Percentiles rank a stretch among this genome's conserved stretches.
phyloP scores from a whole-genome alignment of 2,888 invertebrate genomes.

The Ornithoptera priamus region DNA sequence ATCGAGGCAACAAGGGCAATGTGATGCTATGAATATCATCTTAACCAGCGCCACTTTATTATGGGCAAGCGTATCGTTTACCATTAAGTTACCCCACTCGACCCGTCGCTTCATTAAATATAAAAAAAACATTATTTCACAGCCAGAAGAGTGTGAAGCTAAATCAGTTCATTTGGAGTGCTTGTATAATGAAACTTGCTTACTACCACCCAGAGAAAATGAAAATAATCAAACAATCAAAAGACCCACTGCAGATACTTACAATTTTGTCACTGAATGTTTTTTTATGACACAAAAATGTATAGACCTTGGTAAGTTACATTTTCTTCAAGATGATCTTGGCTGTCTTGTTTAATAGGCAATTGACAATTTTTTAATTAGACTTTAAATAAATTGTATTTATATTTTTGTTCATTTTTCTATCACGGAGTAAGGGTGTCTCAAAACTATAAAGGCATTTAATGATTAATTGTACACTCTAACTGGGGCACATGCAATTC shows the following conservation, averaged over 20 bases:
- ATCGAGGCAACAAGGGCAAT: too few species aligned
- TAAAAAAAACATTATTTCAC: conserved; percentile 33
- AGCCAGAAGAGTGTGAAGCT: conserved; percentile 80
- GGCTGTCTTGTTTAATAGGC: not conserved
- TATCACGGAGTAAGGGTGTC: too few species aligned
- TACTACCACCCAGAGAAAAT: conserved; percentile 84
- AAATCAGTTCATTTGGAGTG: conserved; percentile 86
- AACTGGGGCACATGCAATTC: too few species aligned
- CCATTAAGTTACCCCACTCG: too few species aligned
- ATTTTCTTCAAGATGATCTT: not conserved
- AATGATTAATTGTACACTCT: too few species aligned
- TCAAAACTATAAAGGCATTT: too few species aligned
- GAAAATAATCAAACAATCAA: conserved; percentile 67
- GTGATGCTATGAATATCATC: too few species aligned
- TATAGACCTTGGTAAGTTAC: conserved; percentile 84
- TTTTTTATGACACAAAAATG: conserved; percentile 95
- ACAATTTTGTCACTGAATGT: conserved; percentile 93
- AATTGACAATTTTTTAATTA: not conserved
- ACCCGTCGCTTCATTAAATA: not conserved
- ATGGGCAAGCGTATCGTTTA: too few species aligned
- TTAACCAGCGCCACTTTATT: too few species aligned
- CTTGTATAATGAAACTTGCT: conserved; percentile 87
- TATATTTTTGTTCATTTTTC: too few species aligned
- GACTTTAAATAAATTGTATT: too few species aligned
- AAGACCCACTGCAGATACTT: conserved; percentile 80